Base-by-base conservation (phyloP, 35 echinoderm and acorn worm species). In the Ophioderma brevispina region DNA sequence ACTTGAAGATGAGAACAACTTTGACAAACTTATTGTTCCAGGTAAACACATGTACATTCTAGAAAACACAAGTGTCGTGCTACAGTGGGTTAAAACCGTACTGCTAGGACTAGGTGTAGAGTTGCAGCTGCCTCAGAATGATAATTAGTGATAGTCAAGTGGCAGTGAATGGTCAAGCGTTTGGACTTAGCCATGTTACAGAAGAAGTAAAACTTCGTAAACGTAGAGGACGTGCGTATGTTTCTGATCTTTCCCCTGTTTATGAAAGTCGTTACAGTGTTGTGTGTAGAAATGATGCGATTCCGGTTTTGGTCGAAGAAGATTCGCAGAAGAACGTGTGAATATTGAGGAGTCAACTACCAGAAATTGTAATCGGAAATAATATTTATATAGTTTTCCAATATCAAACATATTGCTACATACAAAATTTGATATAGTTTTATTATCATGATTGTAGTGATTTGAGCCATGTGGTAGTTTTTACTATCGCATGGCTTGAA, bases 21-120 rank as follows among this genome's bases (percentile, higher is more conserved):
- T 91, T 70, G 81, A 84, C 8, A 91, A 76, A 32, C 37, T 84
- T 18, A 8, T 84, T 13, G 13, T 91, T 31, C 81, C 80, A 4
- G 89, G 89, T 17, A 82, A 49, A 21, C 89, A 91, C 32, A 91
- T 91, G 89, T 87, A 78, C 39, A 78, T 87, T 41, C 32, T 87
- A 37, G 70, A 33, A 33, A 78, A 32, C 28, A 43, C 85, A 28
- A 38, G 15, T 0, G 18, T 36, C 37, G 21, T 87, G 2, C 30
- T 87, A 21, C 33, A 87, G 19, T 36, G 39, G 36, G 31, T 87
- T 15, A 70, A 2, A 25, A 8, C 10, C 5, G 59, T 70, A 30
- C 59, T 70, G 4, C 23, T 70, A 25, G 59, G n/a, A 25, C 59
- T 15, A 70, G 59, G 59, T 1, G n/a, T 70, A 15, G 59, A 8